Evolutionary conservation across 2,888 invertebrate species (phyloP).

Genomic region (Rhamnusium bicolor): DNA sequence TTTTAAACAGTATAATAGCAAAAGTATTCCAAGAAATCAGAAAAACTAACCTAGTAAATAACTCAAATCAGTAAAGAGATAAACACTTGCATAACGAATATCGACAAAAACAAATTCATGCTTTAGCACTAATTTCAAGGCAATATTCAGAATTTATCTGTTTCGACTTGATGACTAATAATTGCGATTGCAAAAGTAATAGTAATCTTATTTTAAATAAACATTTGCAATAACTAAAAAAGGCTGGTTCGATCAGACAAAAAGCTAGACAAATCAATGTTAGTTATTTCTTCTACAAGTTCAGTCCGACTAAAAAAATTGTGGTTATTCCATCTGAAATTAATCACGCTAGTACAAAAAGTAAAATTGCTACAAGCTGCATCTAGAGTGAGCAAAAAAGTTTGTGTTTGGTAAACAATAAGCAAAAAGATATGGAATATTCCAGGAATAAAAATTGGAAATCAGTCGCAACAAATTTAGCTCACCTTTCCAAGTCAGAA

Average conservation of each 20-base stretch:
- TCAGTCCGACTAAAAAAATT: neutral
- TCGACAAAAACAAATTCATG: constrained; percentile 19
- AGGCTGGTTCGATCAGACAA: neutral
- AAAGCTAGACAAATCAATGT: constrained; percentile 14
- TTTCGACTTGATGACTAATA: constrained; percentile 15
- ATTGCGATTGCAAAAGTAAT: constrained; percentile 15
- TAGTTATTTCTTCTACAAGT: neutral
- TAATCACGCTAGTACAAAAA: neutral
- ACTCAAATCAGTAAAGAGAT: too few relatives aligned
- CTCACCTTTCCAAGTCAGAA: too few relatives aligned
- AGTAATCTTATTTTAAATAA: constrained; percentile 2
- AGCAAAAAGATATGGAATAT: too few relatives aligned
- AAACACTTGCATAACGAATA: constrained; percentile 20
- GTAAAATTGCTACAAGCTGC: neutral
- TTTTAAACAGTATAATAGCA: neutral
- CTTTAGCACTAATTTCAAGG: constrained; percentile 7
- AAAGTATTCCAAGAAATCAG: neutral
- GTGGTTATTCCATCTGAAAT: neutral
- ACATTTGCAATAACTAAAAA: constrained; percentile 2
- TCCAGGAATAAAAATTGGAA: too few relatives aligned
- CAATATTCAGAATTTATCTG: constrained; percentile 9
- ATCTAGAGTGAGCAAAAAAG: neutral
- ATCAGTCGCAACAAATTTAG: too few relatives aligned
- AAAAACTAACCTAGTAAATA: constrained; percentile 26
- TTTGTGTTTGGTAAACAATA: neutral